A percentile compares a stretch with the other conserved stretches of the same genome.
phyloP scores from a whole-genome alignment of 2,113 vertebrate species.

The Nothocercus nigrocapillus region DNA sequence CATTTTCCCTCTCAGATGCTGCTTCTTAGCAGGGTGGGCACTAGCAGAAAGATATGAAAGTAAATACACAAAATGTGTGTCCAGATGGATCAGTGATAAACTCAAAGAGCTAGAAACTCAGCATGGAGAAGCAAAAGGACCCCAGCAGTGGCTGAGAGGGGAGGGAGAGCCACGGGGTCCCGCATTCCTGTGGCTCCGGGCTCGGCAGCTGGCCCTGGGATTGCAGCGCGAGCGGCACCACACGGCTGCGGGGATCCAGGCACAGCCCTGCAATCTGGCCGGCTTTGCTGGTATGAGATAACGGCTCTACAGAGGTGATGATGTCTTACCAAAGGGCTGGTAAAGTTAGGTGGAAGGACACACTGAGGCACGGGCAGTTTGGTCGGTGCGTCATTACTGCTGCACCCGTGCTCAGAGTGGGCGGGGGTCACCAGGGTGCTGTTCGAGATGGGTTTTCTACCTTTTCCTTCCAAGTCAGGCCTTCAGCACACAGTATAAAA shows the following conservation, averaged over 20 bases:
- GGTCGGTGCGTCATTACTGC: background rate
- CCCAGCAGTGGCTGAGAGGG: background rate
- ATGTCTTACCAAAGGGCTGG: background rate
- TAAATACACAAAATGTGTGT: background rate
- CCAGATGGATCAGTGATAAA: background rate
- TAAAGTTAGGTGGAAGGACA: background rate
- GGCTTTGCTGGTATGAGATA: background rate
- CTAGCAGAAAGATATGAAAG: background rate
- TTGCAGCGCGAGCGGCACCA: background rate
- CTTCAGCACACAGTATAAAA: background rate
- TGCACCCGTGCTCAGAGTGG: background rate
- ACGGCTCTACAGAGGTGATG: background rate
- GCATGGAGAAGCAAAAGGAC: background rate
- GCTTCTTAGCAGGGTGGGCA: background rate
- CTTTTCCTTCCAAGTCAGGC: background rate
- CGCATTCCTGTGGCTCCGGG: accelerated
- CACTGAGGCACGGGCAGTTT: accelerated
- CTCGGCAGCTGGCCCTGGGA: background rate
- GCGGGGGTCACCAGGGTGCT: accelerated
- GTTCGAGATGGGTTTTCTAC: background rate
- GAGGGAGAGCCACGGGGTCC: too few species aligned
- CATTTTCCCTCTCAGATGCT: background rate
- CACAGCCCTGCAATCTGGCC: accelerated
- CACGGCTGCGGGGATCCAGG: background rate
- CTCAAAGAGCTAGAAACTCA: background rate